Base-by-base conservation (phyloP, 2,797 vertebrate genomes). In the Pygocentrus nattereri region DNA sequence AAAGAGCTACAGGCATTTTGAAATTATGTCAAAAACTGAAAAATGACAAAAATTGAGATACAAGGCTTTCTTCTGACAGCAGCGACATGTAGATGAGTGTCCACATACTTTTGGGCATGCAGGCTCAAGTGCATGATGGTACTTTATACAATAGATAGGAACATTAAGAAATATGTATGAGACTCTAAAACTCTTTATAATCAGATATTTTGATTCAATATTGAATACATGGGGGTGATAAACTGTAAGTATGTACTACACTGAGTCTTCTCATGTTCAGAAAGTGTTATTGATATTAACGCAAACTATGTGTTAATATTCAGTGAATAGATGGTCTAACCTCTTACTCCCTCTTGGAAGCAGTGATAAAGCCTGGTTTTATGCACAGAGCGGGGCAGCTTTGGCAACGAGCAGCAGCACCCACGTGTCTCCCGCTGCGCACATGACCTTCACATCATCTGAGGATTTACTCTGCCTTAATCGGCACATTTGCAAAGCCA, bases 401-500 rank as follows among this genome's bases (percentile, higher is more conserved):
- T 5, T 30, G 67, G n/a, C 65, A 70, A 58, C 58, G 56, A 78
- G 25, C 25, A 59, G 19, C 52, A 41, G 65, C 38, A 31, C 56
- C 58, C 73, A 31, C 47, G 56, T 38, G 16, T 81, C 52, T 79
- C 70, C 47, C 41, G 44, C 71, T 70, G 56, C 3, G 50, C 52
- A 75, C 50, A 82, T 56, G 79, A 80, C 83, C 84, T 85, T 85
- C 84, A 84, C 70, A 71, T 75, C 81, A 79, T 58, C 58, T 34
- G 59, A 78, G 71, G 72, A 79, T 82, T 69, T 47, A 52, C 67
- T 38, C 62, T 67, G 62, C 72, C 77, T 76, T 82, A 73, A 85
- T 87, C 83, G 83, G 85, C 85, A 88, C 59, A 84, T 83, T 82
- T 68, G 56, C 74, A 80, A 83, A 76, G 65, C 76, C 68, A 81